Base-by-base conservation (phyloP, 2,797 vertebrate genomes). In the Triplophysa bombifrons region DNA sequence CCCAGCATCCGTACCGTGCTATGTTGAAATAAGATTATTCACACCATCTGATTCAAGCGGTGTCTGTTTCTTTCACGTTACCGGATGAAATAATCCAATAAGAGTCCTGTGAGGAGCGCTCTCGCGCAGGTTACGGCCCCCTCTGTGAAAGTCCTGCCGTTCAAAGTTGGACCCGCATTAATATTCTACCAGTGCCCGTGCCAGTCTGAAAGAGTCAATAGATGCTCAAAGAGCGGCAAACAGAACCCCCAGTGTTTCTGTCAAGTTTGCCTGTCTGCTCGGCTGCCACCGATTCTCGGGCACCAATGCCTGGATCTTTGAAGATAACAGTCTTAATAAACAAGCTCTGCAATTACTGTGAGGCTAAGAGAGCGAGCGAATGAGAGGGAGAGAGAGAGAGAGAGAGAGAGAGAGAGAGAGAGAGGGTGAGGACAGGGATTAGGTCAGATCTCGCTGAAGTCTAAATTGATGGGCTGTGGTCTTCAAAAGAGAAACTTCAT, bases 311-410 rank as follows among this genome's bases (percentile, higher is more conserved):
- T 94, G 94, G 93, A 94, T 94, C 91, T 93, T 93, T 94, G 93
- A 93, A 93, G 94, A 94, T 94, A 94, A 92, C 88, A 60, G 67
- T 80, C 89, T 90, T 93, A 94, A 94, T 93, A 93, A 93, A 93
- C 93, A 94, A 92, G 92, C 91, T 90, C 90, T 88, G 90, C 92
- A 94, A 94, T 94, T 94, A 94, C 91, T 88, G 84, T 87, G 88
- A 89, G 88, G 89, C 87, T 77, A 88, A 87, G 85, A 74, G 69
- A 80, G 14, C 65, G 25, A 73, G 17, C 69, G 12, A 53, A 10
- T 38, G 51, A 72, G n/a, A 38, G 61, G 58, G 20, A 73, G 55
- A 77, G 16, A 75, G 12, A 41, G n/a, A 58, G 51, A 72, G 19
- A 58, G 60, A 72, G n/a, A 73, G 55, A 77, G 22, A 34, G 63